phyloP scores from a whole-genome alignment of 2,113 vertebrate species.

The Callorhinus ursinus region DNA sequence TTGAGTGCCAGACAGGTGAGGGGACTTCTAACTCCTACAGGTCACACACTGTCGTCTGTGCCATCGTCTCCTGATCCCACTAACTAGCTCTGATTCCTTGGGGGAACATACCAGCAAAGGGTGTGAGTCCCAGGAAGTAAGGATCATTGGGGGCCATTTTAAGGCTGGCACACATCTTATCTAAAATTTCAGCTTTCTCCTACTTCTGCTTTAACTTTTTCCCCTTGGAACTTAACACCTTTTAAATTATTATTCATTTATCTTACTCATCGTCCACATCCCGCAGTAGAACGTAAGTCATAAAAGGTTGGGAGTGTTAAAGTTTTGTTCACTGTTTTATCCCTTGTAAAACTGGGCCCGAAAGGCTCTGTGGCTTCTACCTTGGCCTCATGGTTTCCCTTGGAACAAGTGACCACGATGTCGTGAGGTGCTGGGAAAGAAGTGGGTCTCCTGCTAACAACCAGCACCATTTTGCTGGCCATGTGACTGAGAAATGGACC shows the following conservation, averaged over 20 bases:
- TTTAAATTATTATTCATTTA: background rate
- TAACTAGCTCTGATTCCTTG: no score
- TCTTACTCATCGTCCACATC: background rate
- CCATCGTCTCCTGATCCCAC: background rate
- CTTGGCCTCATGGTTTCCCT: background rate
- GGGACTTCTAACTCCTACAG: background rate
- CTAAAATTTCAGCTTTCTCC: background rate
- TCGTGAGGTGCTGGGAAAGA: background rate
- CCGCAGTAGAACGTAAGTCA: background rate
- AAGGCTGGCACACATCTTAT: background rate
- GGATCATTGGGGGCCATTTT: background rate
- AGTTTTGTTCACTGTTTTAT: background rate
- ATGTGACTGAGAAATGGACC: background rate
- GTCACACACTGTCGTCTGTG: background rate
- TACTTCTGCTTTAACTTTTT: background rate
- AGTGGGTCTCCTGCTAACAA: fast-evolving
- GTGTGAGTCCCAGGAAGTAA: background rate
- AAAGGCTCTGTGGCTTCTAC: background rate
- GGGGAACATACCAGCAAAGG: background rate
- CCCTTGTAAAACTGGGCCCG: background rate
- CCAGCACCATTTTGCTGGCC: background rate
- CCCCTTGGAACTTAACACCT: background rate
- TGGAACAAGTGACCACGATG: fast-evolving
- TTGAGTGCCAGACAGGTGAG: background rate
- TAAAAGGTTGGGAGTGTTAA: background rate